Evolutionary conservation across 2,113 vertebrate genomes (phyloP).

Genomic region (Leptobrachium leishanense): DNA sequence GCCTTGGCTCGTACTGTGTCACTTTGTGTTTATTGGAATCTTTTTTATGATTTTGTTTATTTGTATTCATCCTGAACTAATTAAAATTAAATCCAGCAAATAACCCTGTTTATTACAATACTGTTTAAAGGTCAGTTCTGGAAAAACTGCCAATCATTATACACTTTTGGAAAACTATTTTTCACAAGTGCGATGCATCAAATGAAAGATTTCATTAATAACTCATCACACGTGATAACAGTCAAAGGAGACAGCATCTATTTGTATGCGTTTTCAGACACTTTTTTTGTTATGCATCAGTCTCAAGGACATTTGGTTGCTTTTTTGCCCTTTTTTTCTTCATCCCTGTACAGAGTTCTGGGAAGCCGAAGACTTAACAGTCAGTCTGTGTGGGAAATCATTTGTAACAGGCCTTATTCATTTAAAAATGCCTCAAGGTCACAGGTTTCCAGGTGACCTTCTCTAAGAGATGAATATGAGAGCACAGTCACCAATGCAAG

Average conservation of each 20-base stretch:
- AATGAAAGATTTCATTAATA: background rate
- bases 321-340: background rate
- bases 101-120: no score
- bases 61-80: no score
- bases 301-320: slow-evolving; percentile 12
- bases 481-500: background rate
- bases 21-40: no score
- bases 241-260: background rate
- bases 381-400: slow-evolving; percentile 26
- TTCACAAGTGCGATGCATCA: no score
- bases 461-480: slow-evolving; percentile 17
- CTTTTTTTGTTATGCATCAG: background rate
- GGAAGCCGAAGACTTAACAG: slow-evolving; percentile 24
- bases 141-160: no score
- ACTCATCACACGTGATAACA: background rate
- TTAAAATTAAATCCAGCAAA: no score
- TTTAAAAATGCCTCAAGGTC: slow-evolving; percentile 43
- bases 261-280: background rate
- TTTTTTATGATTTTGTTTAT: no score
- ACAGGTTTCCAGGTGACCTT: slow-evolving; percentile 37
- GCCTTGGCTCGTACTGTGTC: no score
- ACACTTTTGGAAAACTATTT: no score
- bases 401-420: slow-evolving; percentile 29
- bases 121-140: no score
- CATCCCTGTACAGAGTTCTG: background rate